These are phyloP conservation scores for Odontocolon sp. DNA, from an alignment of 2,888 invertebrate genomes.

Conservation along the genomic window DNA sequence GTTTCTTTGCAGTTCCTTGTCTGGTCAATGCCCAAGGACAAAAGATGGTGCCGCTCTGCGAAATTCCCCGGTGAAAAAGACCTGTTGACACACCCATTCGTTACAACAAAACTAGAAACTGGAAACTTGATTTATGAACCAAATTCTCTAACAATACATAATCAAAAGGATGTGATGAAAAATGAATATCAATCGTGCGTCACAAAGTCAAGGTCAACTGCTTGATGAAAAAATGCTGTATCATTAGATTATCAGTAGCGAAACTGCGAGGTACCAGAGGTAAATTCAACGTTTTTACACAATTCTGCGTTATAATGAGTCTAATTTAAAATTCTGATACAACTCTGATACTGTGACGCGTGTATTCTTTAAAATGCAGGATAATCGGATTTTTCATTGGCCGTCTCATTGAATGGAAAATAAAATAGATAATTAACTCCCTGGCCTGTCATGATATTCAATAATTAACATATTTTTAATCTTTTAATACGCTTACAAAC, in stretches of 20 bases:
- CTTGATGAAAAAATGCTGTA: slow-evolving; percentile 24
- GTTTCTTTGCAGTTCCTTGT: slow-evolving; percentile 83
- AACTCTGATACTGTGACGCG: too few species aligned
- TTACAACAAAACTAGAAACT: neutral
- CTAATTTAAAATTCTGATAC: neutral
- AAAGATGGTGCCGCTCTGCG: slow-evolving; percentile 88
- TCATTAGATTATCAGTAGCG: neutral
- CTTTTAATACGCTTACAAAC: neutral
- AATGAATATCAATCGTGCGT: neutral
- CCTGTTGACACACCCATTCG: slow-evolving; percentile 80
- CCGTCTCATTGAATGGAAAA: neutral
- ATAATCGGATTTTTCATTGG: neutral
- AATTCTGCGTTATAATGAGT: neutral
- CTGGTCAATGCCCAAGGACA: slow-evolving; percentile 86
- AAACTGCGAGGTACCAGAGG: neutral
- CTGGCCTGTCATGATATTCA: neutral
- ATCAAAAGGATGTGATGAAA: neutral
- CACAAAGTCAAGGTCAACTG: slow-evolving; percentile 19
- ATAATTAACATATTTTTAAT: slow-evolving; percentile 36
- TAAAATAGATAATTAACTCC: neutral
- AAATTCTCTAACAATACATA: neutral
- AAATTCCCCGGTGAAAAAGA: slow-evolving; percentile 87
- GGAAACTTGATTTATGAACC: neutral
- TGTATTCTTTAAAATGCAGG: too few species aligned
- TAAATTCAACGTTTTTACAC: neutral